phyloP scores from a whole-genome alignment of 2,888 invertebrate species.

The Agrotis ipsilon region DNA sequence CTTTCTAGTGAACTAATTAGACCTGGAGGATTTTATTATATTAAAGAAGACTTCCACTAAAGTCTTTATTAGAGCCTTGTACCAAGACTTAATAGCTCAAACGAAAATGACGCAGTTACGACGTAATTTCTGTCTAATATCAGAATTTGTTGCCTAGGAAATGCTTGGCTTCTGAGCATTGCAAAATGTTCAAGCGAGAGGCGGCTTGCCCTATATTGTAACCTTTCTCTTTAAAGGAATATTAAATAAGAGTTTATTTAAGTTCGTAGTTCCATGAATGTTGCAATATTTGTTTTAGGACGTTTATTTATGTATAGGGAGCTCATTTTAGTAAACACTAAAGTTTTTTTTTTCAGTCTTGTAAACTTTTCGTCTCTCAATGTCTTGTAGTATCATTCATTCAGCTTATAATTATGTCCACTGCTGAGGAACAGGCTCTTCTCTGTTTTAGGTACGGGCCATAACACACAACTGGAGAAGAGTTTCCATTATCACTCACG shows the following conservation, averaged over 20 bases:
- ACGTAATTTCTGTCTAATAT: slow-evolving; percentile 30
- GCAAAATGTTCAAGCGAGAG: slow-evolving; percentile 38
- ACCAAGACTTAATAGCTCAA: slow-evolving; percentile 23
- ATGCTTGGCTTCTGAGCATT: slow-evolving; percentile 15
- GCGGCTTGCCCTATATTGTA: slow-evolving; percentile 8
- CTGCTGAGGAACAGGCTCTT: not conserved
- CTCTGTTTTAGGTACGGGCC: not conserved
- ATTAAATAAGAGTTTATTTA: not conserved
- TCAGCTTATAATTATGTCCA: not conserved
- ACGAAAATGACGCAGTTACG: slow-evolving; percentile 21
- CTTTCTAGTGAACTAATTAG: slow-evolving; percentile 18
- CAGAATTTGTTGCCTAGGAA: slow-evolving; percentile 53
- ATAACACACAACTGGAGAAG: too few relatives aligned
- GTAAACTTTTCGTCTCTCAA: too few relatives aligned
- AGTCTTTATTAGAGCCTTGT: not conserved
- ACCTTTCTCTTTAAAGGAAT: slow-evolving; percentile 17
- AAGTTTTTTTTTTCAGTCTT: too few relatives aligned
- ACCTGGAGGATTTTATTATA: slow-evolving; percentile 7
- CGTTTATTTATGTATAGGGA: too few relatives aligned
- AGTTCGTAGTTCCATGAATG: too few relatives aligned
- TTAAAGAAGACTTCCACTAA: slow-evolving; percentile 20
- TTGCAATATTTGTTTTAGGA: too few relatives aligned
- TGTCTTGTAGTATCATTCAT: too few relatives aligned
- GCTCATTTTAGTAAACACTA: too few relatives aligned
- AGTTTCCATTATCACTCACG: too few relatives aligned